A percentile compares a stretch with the other conserved stretches of the same genome.
phyloP scores from a whole-genome alignment of 2,113 vertebrate species.

The Orthonyx spaldingii region DNA sequence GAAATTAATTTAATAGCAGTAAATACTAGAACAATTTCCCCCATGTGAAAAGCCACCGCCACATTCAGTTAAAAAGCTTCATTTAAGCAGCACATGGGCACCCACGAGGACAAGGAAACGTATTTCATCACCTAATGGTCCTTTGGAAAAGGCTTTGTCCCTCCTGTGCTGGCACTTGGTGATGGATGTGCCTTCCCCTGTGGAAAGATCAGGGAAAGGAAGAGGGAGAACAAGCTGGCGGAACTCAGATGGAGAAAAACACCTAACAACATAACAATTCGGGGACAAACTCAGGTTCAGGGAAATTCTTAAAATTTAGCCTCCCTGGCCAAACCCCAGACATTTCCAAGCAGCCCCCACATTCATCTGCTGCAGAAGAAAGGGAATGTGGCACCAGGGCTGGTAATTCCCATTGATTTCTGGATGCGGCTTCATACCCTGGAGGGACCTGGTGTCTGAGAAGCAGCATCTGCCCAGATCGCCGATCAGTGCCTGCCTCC shows the following conservation, averaged over 20 bases:
- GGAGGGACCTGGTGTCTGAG: slow-evolving; percentile 59
- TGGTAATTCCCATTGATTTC: slow-evolving; percentile 47
- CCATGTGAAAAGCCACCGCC: slow-evolving; percentile 4
- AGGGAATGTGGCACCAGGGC: background rate
- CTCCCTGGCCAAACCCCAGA: background rate
- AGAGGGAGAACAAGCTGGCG: background rate
- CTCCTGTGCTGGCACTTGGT: rapidly evolving
- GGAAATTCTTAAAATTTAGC: background rate
- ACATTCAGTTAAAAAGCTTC: background rate
- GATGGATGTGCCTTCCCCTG: rapidly evolving
- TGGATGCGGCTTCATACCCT: slow-evolving; percentile 44
- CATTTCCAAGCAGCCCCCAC: background rate
- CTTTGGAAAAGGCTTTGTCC: background rate
- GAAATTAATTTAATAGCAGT: slow-evolving; percentile 57
- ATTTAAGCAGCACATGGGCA: background rate
- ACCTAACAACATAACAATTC: background rate
- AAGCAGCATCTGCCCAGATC: slow-evolving; percentile 62
- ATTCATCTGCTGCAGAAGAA: background rate
- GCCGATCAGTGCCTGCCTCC: slow-evolving; percentile 37
- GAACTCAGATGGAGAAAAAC: background rate
- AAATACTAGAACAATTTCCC: slow-evolving; percentile 34
- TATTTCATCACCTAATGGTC: background rate
- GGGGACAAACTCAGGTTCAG: background rate
- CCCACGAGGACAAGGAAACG: background rate
- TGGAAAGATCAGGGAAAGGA: background rate